Conservation (phyloP, 1,140 invertebrate genomes). For the Magallana ariakensis region DNA sequence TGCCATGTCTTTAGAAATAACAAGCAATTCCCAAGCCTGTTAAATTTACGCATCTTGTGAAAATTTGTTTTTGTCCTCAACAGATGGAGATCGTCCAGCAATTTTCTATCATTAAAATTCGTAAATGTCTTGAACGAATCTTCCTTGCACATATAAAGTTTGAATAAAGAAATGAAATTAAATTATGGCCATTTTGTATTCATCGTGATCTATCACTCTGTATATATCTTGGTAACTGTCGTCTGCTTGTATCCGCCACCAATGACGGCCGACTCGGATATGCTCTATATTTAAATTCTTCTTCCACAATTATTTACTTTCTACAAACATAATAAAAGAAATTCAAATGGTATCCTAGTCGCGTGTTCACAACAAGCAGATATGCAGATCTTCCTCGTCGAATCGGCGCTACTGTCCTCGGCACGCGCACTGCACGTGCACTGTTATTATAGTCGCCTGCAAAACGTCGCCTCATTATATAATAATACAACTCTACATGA, state of each 20-base stretch:
- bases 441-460: neutral
- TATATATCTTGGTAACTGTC: neutral
- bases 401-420: neutral
- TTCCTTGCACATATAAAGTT: neutral
- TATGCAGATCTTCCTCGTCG: neutral
- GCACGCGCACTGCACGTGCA: neutral
- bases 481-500: neutral
- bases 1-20: too few relatives aligned
- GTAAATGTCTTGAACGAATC: neutral
- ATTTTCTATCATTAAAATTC: neutral
- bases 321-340: neutral
- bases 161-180: conserved; percentile 1
- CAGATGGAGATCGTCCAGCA: neutral
- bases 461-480: neutral
- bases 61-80: neutral
- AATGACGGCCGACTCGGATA: neutral
- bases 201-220: neutral
- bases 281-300: neutral
- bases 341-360: neutral
- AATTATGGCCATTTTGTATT: neutral
- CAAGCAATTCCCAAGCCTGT: too few relatives aligned
- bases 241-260: neutral
- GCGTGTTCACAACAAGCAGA: neutral
- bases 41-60: neutral
- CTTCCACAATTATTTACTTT: neutral